Percentiles rank a stretch among this genome's conserved stretches.
These are phyloP conservation scores for Scylla paramamosain DNA, from an alignment of 1,140 invertebrate species.

Conservation along the genomic window DNA sequence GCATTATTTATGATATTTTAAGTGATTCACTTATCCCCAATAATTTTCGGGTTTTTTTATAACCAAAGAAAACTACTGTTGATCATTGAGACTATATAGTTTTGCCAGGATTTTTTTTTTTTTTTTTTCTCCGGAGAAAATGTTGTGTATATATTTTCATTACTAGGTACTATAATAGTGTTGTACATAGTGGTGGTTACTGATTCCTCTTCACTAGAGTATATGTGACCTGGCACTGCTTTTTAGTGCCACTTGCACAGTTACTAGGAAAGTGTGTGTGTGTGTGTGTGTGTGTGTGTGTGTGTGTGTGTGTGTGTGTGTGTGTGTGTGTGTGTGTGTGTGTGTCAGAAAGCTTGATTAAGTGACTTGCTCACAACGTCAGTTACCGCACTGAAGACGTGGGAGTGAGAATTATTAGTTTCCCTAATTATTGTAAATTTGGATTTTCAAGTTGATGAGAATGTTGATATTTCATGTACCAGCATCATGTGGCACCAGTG, in stretches of 20 bases:
- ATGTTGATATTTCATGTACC: too few species aligned
- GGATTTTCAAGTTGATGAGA: neutral
- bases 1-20: slow-evolving; percentile 62
- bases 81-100: neutral
- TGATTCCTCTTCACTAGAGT: neutral
- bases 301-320: slow-evolving; percentile 33
- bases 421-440: neutral
- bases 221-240: neutral
- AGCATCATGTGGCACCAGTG: too few species aligned
- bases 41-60: slow-evolving; percentile 53
- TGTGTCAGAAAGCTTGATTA: neutral
- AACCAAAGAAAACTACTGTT: slow-evolving; percentile 48
- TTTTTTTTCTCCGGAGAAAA: neutral
- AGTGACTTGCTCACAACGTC: neutral
- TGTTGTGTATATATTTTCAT: neutral
- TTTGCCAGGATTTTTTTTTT: slow-evolving; percentile 39
- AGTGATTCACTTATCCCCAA: neutral
- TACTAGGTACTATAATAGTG: neutral
- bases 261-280: neutral
- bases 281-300: neutral
- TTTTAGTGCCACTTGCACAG: neutral
- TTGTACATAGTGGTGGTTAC: neutral
- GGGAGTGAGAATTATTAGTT: neutral
- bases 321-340: neutral
- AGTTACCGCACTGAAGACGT: neutral